Evolutionary conservation across 2,797 vertebrate genomes (phyloP).

Genomic region (Intellagama lesueurii): DNA sequence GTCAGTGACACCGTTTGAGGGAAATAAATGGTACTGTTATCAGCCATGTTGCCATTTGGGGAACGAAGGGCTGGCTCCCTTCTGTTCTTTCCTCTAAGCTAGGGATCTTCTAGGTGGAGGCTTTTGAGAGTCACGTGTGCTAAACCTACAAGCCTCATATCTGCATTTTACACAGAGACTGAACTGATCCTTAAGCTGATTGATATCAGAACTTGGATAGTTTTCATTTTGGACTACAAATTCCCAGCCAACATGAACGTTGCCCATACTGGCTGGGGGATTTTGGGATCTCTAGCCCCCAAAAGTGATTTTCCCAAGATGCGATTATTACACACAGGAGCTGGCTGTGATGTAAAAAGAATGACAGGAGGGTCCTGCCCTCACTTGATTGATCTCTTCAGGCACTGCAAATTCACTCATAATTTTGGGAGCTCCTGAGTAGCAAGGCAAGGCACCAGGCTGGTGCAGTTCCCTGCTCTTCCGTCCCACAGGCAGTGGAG

Average conservation of each 20-base stretch:
- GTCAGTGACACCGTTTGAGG: not conserved
- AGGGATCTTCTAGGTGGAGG: not conserved
- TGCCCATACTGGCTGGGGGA: not conserved
- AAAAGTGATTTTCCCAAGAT: too few species aligned
- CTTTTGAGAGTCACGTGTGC: not conserved
- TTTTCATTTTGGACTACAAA: not conserved
- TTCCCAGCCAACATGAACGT: not conserved
- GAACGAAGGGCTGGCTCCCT: not conserved
- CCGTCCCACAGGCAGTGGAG: not conserved
- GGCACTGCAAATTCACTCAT: not conserved
- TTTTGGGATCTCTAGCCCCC: not conserved
- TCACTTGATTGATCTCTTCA: not conserved
- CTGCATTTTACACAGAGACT: not conserved
- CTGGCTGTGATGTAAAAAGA: not conserved
- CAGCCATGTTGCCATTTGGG: not conserved
- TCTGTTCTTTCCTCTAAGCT: not conserved
- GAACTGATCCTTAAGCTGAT: not conserved
- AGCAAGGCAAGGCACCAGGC: not conserved
- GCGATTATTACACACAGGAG: not conserved
- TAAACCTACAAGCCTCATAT: not conserved
- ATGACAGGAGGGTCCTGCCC: not conserved
- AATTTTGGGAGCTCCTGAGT: not conserved
- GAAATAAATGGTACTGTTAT: not conserved
- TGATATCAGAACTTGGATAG: not conserved
- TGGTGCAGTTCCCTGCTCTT: not conserved